Percentiles rank a stretch among this genome's conserved stretches.
Evolutionary conservation across 2,888 invertebrate genomes (phyloP).

Genomic region (Tromatobia lineatoria): DNA sequence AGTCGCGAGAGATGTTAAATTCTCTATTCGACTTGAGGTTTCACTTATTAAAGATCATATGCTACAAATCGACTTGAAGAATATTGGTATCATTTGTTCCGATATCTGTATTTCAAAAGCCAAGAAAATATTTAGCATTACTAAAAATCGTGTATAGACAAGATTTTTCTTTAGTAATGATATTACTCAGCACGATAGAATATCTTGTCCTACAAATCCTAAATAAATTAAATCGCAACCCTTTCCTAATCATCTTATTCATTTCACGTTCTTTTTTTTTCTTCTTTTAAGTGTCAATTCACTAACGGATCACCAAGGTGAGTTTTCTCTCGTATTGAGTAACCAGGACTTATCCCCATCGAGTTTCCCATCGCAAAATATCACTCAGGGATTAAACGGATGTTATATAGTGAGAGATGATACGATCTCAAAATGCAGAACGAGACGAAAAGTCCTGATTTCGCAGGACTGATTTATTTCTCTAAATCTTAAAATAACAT

Average conservation of each 20-base stretch:
- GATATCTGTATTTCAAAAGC: too few relatives aligned
- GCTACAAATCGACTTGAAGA: too few relatives aligned
- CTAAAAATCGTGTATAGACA: too few relatives aligned
- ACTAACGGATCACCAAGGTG: too few relatives aligned
- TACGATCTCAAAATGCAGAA: constrained; percentile 62
- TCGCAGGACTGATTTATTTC: constrained; percentile 46
- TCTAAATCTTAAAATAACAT: constrained; percentile 72
- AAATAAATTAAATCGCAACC: neutral
- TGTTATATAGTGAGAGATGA: constrained; percentile 38
- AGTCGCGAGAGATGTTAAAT: too few relatives aligned
- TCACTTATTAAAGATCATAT: too few relatives aligned
- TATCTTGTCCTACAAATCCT: too few relatives aligned
- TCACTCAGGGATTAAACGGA: constrained; percentile 39
- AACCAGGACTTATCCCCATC: constrained; percentile 14
- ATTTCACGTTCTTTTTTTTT: neutral
- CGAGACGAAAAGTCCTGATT: constrained; percentile 43
- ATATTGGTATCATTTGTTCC: too few relatives aligned
- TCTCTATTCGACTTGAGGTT: too few relatives aligned
- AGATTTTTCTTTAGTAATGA: too few relatives aligned
- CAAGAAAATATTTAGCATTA: too few relatives aligned
- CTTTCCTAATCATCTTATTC: neutral
- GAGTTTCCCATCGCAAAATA: constrained; percentile 30
- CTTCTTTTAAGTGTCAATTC: neutral
- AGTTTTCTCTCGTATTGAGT: constrained; percentile 1
- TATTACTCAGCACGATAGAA: too few relatives aligned